A percentile compares a stretch with the other conserved stretches of the same genome.
phyloP scores from a whole-genome alignment of 2,888 invertebrate species.

The Nasonia oneida region DNA sequence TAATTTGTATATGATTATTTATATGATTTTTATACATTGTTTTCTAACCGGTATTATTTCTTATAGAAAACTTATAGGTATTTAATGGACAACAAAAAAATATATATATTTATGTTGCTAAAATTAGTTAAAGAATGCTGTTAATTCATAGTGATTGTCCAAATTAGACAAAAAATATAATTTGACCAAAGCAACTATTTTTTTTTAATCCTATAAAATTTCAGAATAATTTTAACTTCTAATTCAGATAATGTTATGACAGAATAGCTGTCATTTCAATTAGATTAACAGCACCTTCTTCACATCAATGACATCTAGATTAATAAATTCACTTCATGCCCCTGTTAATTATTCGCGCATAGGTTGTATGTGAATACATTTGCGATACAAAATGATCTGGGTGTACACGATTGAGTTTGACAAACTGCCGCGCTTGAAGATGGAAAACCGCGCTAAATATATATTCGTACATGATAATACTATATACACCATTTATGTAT shows the following conservation, averaged over 20 bases:
- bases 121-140: not conserved
- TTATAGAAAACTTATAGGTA: not conserved
- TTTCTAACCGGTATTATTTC: not conserved
- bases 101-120: not conserved
- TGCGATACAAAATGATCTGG: no score
- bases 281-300: slow-evolving; percentile 21
- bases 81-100: not conserved
- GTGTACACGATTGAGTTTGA: not conserved
- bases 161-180: not conserved
- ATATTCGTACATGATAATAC: not conserved
- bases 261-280: not conserved
- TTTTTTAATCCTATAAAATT: no score
- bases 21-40: no score
- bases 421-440: not conserved
- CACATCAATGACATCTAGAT: slow-evolving; percentile 40
- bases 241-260: not conserved
- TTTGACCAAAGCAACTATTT: no score
- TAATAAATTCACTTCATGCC: slow-evolving; percentile 41
- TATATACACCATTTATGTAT: slow-evolving; percentile 18
- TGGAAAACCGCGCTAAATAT: slow-evolving; percentile 25
- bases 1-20: not conserved
- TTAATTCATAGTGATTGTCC: not conserved
- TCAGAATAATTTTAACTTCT: no score
- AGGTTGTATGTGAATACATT: not conserved
- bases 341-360: slow-evolving; percentile 32